Base-by-base conservation (phyloP, 2,797 vertebrate genomes). In the Pantherophis alleghaniensis region DNA sequence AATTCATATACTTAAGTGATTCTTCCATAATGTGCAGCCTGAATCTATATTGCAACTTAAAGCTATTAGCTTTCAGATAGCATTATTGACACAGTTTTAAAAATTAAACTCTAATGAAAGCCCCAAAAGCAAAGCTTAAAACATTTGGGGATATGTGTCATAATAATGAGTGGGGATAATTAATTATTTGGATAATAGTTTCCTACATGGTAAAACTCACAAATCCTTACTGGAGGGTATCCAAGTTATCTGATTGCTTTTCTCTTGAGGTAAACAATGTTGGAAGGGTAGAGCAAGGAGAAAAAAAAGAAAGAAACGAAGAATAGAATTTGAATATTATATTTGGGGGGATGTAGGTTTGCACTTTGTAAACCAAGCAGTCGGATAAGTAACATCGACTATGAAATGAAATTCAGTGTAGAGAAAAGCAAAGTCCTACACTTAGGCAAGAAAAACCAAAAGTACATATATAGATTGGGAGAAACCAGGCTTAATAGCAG, bases 171-270 rank as follows among this genome's bases (percentile, higher is more conserved):
- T 53, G 26, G 12, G 1, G 63, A 90, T 86, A 95, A 94, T 96
- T 96, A 96, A 96, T 95, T 95, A 95, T 96, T 95, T 96, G 59
- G 42, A 0, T 59, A 95, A 93, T 93, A 94, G 88, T 94, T 91
- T 90, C 95, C 92, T 88, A 16, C 61, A 56, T 55, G 94, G 51
- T 32, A 95, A 96, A 95, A 90, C 86, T 90, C 10, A 96, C 88
- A 87, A 18, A 92, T 95, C 79, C 93, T 94, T 94, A 92, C 55
- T 91, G 91, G 93, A 95, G 91, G 51, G 88, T 95, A 93, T 93
- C 93, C 94, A 32, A 91, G 56, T 94, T 93, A 93, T 51, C 61
- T 32, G 91, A 96, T 92, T 94, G 63, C 55, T 88, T 96, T 96
- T 94, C 95, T 95, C 87, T 88, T 92, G 91, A 94, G 86, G 91